Evolutionary conservation across 2,888 invertebrate genomes (phyloP), one percentile per base, ranked within the genome.

Genomic region (Drosophila leonis): DNA sequence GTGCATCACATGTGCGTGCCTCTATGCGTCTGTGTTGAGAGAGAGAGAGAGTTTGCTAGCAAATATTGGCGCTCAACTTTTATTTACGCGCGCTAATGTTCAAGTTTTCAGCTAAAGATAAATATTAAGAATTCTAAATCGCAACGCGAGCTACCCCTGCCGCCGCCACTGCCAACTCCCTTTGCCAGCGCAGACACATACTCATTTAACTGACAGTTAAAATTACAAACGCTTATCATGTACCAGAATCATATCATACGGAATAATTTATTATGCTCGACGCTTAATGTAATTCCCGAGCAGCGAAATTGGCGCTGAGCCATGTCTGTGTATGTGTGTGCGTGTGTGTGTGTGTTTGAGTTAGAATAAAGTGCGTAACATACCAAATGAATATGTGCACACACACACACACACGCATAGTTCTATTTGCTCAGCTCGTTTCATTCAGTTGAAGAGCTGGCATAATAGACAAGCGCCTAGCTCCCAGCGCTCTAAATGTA

Each of bases 201-300:
- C 88, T 83, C 86, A 87, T 83, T 87, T 87, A 88, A 88, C 86
- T 87, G 86, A 88, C 86, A 87, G 86, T 88, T 87, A 88, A 88
- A 87, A 87, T 87, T 87, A 87, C 88, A 86, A 87, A 87, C 86
- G 86, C 86, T 88, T 87, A 87, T 87, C 86, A 88, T 87, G 86
- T 87, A 87, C 82, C 82, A 87, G 86, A 87, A 88, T 87, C 86
- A 88, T 87, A 88, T 87, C 86, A 88, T 86, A 87, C 88, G 86
- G 88, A 87, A 87, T 88, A 87, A 87, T 87, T 87, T 87, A 87
- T 87, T 87, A 88, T 87, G 86, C 82, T 70, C 83, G 79, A 76
- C 88, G 88, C 88, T 88, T 88, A 87, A 87, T 87, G 84, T 88
- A 81, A 87, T 88, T 88, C 88, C 82, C 82, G 79, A 80, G 84